Conservation (phyloP, 2,888 invertebrate species). For the Aproaerema taeniolella region DNA sequence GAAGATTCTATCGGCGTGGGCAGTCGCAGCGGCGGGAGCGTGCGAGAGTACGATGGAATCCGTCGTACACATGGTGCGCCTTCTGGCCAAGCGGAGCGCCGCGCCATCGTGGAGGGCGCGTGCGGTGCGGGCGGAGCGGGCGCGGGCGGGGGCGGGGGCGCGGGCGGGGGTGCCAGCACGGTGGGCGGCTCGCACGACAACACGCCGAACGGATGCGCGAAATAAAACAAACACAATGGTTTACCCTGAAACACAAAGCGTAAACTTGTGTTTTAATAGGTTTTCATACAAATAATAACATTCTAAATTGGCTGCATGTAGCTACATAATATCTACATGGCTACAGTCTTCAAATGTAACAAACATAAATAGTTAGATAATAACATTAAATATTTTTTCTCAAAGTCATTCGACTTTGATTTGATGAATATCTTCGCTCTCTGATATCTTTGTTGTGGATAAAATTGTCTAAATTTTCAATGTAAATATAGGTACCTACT, state of each 20-base stretch:
- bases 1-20: constrained; percentile 37
- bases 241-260: constrained; percentile 40
- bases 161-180: constrained; percentile 33
- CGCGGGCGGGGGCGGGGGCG: constrained; percentile 34
- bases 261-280: no score
- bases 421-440: no score
- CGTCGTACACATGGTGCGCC: constrained; percentile 29
- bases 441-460: no score
- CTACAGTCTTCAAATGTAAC: background rate
- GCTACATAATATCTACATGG: background rate
- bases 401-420: no score
- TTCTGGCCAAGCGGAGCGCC: constrained; percentile 21
- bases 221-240: constrained; percentile 75
- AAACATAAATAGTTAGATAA: background rate
- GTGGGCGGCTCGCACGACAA: constrained; percentile 66
- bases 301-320: no score
- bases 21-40: constrained; percentile 52
- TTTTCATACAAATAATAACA: no score
- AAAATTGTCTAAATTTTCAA: no score
- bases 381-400: background rate
- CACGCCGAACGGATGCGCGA: constrained; percentile 76
- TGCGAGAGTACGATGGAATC: constrained; percentile 39
- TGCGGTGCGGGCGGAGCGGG: constrained; percentile 35
- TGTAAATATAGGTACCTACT: no score
- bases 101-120: constrained; percentile 41